Evolutionary conservation across 2,113 vertebrate species (phyloP).

Genomic region (Pelmatolapia mariae): DNA sequence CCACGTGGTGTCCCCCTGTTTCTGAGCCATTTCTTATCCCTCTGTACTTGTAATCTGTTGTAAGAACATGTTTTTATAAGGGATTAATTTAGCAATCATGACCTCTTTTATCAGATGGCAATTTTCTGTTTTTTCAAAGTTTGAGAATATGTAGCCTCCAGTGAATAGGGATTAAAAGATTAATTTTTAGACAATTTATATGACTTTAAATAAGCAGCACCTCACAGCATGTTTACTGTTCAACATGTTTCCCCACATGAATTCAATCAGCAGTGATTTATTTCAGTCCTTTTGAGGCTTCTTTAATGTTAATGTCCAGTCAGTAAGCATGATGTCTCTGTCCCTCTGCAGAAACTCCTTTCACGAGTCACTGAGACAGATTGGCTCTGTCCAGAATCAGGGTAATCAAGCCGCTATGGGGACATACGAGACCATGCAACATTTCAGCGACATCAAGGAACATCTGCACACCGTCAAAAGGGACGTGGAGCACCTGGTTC

Average conservation of each 20-base stretch:
- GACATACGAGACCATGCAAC: constrained; percentile 84
- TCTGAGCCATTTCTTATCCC: constrained; percentile 45
- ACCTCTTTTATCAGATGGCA: constrained; percentile 64
- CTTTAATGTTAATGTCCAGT: neutral
- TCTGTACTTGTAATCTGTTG: constrained; percentile 54
- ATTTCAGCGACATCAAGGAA: constrained; percentile 96
- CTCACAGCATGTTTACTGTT: neutral
- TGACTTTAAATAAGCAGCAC: constrained; percentile 29
- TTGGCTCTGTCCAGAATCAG: constrained; percentile 75
- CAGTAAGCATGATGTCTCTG: neutral
- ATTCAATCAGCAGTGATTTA: neutral
- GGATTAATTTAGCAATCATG: constrained; percentile 74
- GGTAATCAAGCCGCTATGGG: constrained; percentile 66
- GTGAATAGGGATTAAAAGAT: constrained; percentile 63
- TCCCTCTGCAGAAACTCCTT: constrained; percentile 76
- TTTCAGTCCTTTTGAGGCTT: neutral
- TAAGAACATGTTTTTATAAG: constrained; percentile 67
- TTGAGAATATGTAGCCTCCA: constrained; percentile 48
- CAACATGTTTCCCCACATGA: neutral
- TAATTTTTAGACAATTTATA: constrained; percentile 38
- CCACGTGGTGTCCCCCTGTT: neutral
- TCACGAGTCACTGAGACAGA: constrained; percentile 75
- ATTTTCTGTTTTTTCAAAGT: constrained; percentile 59
- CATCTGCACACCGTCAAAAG: constrained; percentile 89
- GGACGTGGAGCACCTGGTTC: constrained; percentile 82